Conservation (phyloP, 1,140 invertebrate species). For the Zophobas atratus region DNA sequence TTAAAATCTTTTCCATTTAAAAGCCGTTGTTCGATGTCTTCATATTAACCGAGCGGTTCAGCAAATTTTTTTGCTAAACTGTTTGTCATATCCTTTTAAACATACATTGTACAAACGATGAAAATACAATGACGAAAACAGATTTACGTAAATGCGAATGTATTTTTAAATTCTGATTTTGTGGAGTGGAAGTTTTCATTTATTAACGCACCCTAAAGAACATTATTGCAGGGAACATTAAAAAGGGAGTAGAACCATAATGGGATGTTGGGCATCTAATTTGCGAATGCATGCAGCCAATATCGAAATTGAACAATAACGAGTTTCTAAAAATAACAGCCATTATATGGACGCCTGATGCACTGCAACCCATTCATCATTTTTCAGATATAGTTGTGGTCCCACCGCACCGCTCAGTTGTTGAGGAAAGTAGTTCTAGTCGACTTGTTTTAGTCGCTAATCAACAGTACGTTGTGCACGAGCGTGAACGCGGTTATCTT, state of each 20-base stretch:
- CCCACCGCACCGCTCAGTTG: constrained; percentile 11
- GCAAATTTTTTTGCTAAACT: too few relatives aligned
- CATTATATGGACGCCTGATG: constrained; percentile 41
- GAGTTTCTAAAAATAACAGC: constrained; percentile 36
- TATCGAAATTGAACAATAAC: constrained; percentile 40
- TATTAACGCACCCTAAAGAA: neutral
- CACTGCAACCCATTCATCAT: constrained; percentile 48
- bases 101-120: too few relatives aligned
- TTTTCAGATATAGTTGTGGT: constrained; percentile 44
- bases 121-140: too few relatives aligned
- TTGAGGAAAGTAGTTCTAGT: constrained; percentile 9
- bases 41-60: too few relatives aligned
- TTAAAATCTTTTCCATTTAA: too few relatives aligned
- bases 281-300: constrained; percentile 13
- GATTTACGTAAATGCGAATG: too few relatives aligned
- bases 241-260: constrained; percentile 7
- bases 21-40: too few relatives aligned
- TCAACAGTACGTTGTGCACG: constrained; percentile 25
- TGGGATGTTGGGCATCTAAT: neutral
- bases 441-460: constrained; percentile 39
- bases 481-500: constrained; percentile 7
- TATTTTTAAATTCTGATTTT: too few relatives aligned
- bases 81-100: too few relatives aligned
- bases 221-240: neutral
- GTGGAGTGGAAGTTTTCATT: too few relatives aligned